These are phyloP conservation scores for Lysiphlebus fabarum DNA, from an alignment of 1,140 invertebrate genomes.

Conservation along the genomic window DNA sequence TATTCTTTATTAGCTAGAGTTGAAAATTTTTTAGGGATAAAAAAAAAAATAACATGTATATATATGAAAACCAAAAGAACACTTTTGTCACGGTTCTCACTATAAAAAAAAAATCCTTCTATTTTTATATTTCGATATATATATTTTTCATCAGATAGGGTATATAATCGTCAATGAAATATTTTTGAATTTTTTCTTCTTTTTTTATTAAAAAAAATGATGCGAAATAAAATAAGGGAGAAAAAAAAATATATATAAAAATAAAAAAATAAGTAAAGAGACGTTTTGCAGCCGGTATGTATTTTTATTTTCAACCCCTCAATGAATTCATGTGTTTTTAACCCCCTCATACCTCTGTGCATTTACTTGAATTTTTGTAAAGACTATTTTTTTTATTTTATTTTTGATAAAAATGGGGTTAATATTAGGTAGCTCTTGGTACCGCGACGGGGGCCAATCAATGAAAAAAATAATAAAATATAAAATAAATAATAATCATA, in stretches of 20 bases:
- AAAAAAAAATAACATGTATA: conserved; percentile 14
- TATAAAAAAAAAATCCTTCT: conserved; percentile 23
- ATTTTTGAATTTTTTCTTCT: too few species aligned
- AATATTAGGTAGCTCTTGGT: conserved; percentile 25
- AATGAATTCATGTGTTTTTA: conserved; percentile 18
- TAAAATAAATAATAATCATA: not conserved
- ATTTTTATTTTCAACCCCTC: conserved; percentile 9
- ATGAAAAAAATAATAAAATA: conserved; percentile 12
- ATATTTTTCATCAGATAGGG: conserved; percentile 26
- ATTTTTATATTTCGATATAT: conserved; percentile 5
- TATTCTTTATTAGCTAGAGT: conserved; percentile 16
- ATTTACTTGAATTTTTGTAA: conserved; percentile 24
- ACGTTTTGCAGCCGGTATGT: not conserved
- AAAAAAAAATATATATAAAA: too few species aligned
- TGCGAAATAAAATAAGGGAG: too few species aligned
- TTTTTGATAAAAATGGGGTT: conserved; percentile 25
- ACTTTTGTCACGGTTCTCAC: conserved; percentile 24
- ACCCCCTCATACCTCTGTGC: conserved; percentile 15
- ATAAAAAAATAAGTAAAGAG: too few species aligned
- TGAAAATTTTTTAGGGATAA: conserved; percentile 22
- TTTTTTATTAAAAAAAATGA: too few species aligned
- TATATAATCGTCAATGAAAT: conserved; percentile 13
- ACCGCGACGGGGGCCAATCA: conserved; percentile 23
- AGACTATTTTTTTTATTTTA: conserved; percentile 23
- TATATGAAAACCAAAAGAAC: not conserved